These are phyloP conservation scores for Drosophila emarginata DNA, from an alignment of 2,888 invertebrate species.

Conservation along the genomic window DNA sequence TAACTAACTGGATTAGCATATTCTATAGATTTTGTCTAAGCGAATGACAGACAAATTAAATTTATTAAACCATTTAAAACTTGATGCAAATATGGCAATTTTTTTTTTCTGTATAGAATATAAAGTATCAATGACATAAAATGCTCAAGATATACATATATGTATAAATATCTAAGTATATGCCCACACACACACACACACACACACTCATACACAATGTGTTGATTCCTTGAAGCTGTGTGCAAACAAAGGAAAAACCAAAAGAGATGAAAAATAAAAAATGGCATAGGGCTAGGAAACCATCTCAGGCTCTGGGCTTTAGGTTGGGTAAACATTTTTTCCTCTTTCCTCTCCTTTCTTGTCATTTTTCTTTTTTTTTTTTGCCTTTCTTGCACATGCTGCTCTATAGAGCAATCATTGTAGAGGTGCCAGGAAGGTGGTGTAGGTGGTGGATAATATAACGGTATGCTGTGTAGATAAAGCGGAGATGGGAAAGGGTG, in stretches of 20 bases:
- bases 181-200: constrained; percentile 3
- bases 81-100: constrained; percentile 5
- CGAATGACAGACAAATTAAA: neutral
- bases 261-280: constrained; percentile 27
- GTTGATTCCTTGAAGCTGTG: constrained; percentile 52
- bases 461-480: neutral
- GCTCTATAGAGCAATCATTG: neutral
- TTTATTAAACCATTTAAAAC: constrained; percentile 4
- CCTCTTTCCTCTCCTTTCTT: constrained; percentile 7
- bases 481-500: neutral
- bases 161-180: neutral
- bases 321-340: constrained; percentile 41
- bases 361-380: neutral
- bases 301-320: constrained; percentile 35
- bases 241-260: constrained; percentile 57
- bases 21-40: neutral
- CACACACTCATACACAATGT: neutral
- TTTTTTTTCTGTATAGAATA: constrained; percentile 24
- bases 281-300: constrained; percentile 8
- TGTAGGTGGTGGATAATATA: neutral
- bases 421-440: neutral
- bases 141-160: constrained; percentile 35
- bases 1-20: neutral
- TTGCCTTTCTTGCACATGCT: constrained; percentile 3
- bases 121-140: constrained; percentile 33